Conservation (phyloP, 2,888 invertebrate species). For the Acleris literana region DNA sequence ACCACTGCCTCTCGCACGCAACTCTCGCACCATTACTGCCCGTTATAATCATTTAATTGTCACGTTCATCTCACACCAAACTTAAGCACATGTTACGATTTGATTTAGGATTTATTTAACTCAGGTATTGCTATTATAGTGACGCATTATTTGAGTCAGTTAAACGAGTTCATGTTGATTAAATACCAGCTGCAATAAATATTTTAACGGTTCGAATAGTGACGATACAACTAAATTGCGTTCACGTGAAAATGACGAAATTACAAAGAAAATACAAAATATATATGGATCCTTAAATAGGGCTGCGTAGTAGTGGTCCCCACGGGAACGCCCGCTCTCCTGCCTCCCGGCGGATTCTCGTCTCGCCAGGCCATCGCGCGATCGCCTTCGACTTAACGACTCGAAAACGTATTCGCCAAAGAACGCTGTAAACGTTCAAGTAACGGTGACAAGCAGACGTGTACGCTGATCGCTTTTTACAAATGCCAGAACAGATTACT, state of each 20-base stretch:
- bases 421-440: conserved; percentile 40
- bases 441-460: conserved; percentile 9
- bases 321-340: conserved; percentile 61
- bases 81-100: conserved; percentile 25
- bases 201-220: no score
- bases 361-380: conserved; percentile 54
- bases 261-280: no score
- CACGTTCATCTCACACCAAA: conserved; percentile 34
- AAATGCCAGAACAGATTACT: conserved; percentile 29
- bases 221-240: no score
- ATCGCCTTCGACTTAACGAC: conserved; percentile 64
- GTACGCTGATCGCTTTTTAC: conserved; percentile 28
- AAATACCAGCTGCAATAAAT: no score
- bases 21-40: not conserved
- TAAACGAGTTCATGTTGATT: no score
- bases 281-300: not conserved
- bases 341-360: conserved; percentile 70
- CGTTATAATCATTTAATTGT: conserved; percentile 9
- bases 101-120: conserved; percentile 26
- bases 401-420: conserved; percentile 57
- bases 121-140: no score
- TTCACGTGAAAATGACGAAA: no score
- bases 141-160: conserved; percentile 37
- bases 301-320: conserved; percentile 52
- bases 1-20: conserved; percentile 24